Evolutionary conservation across 2,888 invertebrate species (phyloP).

Genomic region (Kryphioiulus occultus): DNA sequence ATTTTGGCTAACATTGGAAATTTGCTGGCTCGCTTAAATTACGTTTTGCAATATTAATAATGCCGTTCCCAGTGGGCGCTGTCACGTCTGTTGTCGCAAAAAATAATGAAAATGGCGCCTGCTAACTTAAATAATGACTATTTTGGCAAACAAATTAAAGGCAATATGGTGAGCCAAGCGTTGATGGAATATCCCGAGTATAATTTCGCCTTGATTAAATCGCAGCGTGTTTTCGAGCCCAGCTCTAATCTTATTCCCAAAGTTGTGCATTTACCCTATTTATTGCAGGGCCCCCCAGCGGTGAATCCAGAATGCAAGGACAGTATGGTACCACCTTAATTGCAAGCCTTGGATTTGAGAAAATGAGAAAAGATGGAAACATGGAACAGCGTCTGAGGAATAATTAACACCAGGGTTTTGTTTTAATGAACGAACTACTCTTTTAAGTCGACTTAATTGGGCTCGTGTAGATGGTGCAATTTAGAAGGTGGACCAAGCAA

Average conservation of each 20-base stretch:
- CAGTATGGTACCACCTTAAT: not conserved
- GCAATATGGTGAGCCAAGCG: not conserved
- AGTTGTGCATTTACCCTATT: not conserved
- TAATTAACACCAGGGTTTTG: not conserved
- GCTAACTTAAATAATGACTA: conserved; percentile 24
- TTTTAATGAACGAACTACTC: not conserved
- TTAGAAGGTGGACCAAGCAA: not conserved
- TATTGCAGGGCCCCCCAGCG: not conserved
- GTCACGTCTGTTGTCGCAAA: not conserved
- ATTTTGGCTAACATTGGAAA: not conserved
- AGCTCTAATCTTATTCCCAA: not conserved
- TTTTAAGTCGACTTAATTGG: not conserved
- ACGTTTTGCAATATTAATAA: conserved; percentile 6
- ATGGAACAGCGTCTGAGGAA: not conserved
- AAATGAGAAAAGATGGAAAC: conserved; percentile 11
- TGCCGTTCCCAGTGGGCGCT: not conserved
- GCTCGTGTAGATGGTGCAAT: not conserved
- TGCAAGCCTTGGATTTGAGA: not conserved
- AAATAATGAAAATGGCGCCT: conserved; percentile 32
- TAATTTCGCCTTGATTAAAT: conserved; percentile 32
- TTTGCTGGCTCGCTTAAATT: not conserved
- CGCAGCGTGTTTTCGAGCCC: conserved; percentile 14
- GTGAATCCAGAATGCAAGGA: not conserved
- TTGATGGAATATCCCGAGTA: conserved; percentile 8
- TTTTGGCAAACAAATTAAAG: conserved; percentile 37